Base-by-base conservation (phyloP, 1,140 invertebrate species). In the Atopsyche davidsoni region DNA sequence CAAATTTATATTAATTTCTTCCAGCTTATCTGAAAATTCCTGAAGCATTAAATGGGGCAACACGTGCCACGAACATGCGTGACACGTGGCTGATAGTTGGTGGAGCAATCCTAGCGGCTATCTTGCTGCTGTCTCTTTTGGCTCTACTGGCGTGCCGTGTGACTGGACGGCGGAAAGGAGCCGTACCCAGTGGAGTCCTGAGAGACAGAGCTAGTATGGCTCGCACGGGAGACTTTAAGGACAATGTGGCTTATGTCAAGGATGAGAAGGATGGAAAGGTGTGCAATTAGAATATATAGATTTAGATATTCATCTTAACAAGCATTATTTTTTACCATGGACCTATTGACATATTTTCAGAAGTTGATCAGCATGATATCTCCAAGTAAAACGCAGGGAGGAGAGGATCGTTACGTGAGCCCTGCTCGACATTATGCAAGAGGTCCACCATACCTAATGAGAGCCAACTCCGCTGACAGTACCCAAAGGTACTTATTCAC, bases 1-100 rank as follows among this genome's bases (percentile, higher is more conserved):
- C 22, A n/a, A 10, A 41, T n/a, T n/a, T n/a, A 6, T 1, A 14
- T 3, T 13, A 11, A 45, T 39, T 21, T 50, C 56, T 72, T 75
- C 58, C 63, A 87, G 85, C 85, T 28, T 88, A 82, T 62, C 67
- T 86, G 31, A 81, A 83, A 58, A 77, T 82, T n/a, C 70, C 74
- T 65, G 51, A 79, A 72, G 60, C 80, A 72, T 18, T 73, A 16
- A 69, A 83, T 53, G 80, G 82, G 1, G 75, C 82, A 11, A 76
- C 79, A 3, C 71, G 73, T 6, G 69, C 75, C 18, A 74, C 32
- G n/a, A 63, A 63, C 0, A 60, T 68, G 7, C 66, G 79, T 49
- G 80, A 82, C 24, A 79, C 79, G 0, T 81, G 79, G 69, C 60
- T 82, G n/a, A 69, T 83, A 2, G 72, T 83, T 22, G 78, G 79